These are phyloP conservation scores for Perizoma flavofasciatum DNA, from an alignment of 2,888 invertebrate species.

Conservation along the genomic window DNA sequence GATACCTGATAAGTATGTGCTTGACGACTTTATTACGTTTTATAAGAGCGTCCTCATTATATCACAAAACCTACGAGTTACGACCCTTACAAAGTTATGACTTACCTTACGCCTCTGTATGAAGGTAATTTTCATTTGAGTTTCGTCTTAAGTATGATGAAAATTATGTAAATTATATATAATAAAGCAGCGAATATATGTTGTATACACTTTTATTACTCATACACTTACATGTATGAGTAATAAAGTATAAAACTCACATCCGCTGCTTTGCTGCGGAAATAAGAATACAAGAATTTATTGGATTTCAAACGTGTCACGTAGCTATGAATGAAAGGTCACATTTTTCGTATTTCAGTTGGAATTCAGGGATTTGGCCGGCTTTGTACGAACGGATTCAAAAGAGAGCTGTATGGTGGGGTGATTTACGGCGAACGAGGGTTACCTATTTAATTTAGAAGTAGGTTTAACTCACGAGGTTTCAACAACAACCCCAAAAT, in stretches of 20 bases:
- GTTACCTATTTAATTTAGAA: neutral
- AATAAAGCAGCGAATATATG: no score
- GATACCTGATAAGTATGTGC: neutral
- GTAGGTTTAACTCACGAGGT: neutral
- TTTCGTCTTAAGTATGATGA: neutral
- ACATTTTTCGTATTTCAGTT: slow-evolving; percentile 6
- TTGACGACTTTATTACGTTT: neutral
- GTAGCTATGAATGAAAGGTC: slow-evolving; percentile 3
- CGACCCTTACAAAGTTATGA: neutral
- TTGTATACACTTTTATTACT: no score
- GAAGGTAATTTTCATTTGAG: neutral
- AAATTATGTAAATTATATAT: neutral
- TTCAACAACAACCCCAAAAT: slow-evolving; percentile 5
- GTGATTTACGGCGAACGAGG: slow-evolving; percentile 1
- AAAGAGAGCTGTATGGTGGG: neutral
- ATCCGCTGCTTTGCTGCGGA: neutral
- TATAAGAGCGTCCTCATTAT: neutral
- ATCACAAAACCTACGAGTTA: slow-evolving; percentile 1
- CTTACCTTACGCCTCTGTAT: neutral
- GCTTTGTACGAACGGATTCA: neutral
- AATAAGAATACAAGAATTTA: slow-evolving; percentile 6
- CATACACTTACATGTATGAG: no score
- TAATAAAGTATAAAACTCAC: neutral
- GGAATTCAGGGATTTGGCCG: neutral
- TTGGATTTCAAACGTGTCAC: slow-evolving; percentile 6